Base-by-base conservation (phyloP, 2,113 vertebrate genomes). In the Chloebia gouldiae region DNA sequence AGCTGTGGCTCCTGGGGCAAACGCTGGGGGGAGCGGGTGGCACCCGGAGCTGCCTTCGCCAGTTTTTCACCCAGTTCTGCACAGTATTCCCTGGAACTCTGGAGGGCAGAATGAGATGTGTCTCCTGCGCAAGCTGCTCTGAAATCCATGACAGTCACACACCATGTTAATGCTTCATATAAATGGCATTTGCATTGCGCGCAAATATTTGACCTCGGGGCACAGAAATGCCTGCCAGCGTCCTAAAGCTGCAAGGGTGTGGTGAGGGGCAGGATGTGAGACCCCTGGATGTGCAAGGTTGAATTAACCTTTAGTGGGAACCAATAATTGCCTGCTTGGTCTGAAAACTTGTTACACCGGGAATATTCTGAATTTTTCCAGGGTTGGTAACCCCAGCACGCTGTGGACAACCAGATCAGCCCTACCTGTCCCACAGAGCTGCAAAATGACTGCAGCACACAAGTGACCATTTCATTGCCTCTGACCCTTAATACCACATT, bases 11-110 rank as follows among this genome's bases (percentile, higher is more conserved):
- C 12, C 33, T 6, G 19, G 6, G 13, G 15, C 22, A 16, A 16
- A 5, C 1, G 9, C 0, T 0, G 3, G 16, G 56, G 14, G 15
- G 8, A 13, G 11, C 2, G 0, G 35, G 18, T 28, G 27, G 17
- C 17, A 1, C 18, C 13, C 53, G 0, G 31, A 30, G 8, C 39
- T 39, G 39, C 39, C 39, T 8, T 11, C 39, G 39, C 39, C 39
- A 33, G 22, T 44, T 81, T 71, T 63, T 63, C 68, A 44, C 49
- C 28, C 68, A 49, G 17, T 19, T 45, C 50, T 91, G 15, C 8
- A 1, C 7, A 4, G 7, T 40, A 0, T 76, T 88, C 69, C 23
- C 14, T 45, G 49, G 25, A 44, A 42, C 21, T 82, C 66, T 25
- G 39, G n/a, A 30, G 20, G 42, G 15, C 70, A 59, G 71, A 59